Evolutionary conservation across 2,797 vertebrate genomes (phyloP).

Genomic region (Poeciliopsis paucimaculata): DNA sequence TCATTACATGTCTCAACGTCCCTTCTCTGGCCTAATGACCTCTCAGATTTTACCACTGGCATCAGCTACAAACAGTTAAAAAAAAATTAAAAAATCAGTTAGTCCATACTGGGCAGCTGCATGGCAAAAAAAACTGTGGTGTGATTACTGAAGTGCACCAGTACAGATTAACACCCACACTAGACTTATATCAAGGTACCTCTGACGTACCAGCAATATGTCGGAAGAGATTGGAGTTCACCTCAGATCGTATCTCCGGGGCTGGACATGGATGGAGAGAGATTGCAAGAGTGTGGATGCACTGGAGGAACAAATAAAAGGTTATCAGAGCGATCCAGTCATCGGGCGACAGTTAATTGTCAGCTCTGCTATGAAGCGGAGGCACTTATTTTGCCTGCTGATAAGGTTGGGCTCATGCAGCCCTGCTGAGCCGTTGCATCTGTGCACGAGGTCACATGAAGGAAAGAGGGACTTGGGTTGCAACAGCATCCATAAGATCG

Average conservation of each 20-base stretch:
- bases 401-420: slow-evolving; percentile 72
- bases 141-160: slow-evolving; percentile 3
- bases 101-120: slow-evolving; percentile 19
- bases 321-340: slow-evolving; percentile 83
- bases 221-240: slow-evolving; percentile 69
- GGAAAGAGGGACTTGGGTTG: slow-evolving; percentile 64
- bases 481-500: slow-evolving; percentile 67
- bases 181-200: slow-evolving; percentile 35
- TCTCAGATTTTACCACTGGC: slow-evolving; percentile 29
- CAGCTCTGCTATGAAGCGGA: slow-evolving; percentile 61
- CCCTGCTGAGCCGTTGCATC: slow-evolving; percentile 67
- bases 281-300: slow-evolving; percentile 48
- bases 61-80: slow-evolving; percentile 32
- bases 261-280: slow-evolving; percentile 36
- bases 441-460: slow-evolving; percentile 60
- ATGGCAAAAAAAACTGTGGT: slow-evolving; percentile 18
- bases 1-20: neutral
- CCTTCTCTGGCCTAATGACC: slow-evolving; percentile 65
- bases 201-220: slow-evolving; percentile 57
- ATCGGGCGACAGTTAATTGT: slow-evolving; percentile 78
- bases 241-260: slow-evolving; percentile 54
- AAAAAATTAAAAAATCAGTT: neutral
- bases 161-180: slow-evolving; percentile 21
- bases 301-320: slow-evolving; percentile 68
- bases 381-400: slow-evolving; percentile 76